Evolutionary conservation across 2,888 invertebrate species (phyloP).

Genomic region (Sphecodes monilicornis): DNA sequence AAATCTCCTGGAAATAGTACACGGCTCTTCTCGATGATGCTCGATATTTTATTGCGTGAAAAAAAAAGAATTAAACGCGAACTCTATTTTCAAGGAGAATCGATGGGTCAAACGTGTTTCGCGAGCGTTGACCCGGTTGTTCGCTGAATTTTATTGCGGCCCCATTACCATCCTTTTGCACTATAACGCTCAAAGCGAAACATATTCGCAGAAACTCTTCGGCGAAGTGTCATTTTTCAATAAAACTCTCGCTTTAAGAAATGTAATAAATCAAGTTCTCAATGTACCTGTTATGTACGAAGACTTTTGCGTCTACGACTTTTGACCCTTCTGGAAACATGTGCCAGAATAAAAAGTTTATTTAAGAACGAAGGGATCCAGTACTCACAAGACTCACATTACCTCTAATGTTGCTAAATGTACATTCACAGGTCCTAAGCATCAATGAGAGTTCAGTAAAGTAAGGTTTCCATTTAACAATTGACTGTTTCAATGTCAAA

Average conservation of each 20-base stretch:
- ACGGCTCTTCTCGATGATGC: neutral
- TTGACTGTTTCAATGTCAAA: no score
- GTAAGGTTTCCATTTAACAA: no score
- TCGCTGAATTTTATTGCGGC: slow-evolving; percentile 32
- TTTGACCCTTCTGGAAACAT: neutral
- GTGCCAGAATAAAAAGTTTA: neutral
- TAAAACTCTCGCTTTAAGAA: slow-evolving; percentile 12
- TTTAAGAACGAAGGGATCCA: neutral
- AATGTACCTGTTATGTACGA: neutral
- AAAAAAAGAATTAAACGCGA: slow-evolving; percentile 13
- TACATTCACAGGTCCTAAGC: no score
- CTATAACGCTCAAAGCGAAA: slow-evolving; percentile 7
- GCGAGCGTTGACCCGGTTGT: slow-evolving; percentile 6
- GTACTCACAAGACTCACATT: no score
- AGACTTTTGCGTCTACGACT: neutral
- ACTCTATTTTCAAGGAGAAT: neutral
- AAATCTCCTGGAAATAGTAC: neutral
- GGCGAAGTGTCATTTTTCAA: slow-evolving; percentile 29
- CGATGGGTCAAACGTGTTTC: neutral
- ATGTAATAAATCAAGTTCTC: slow-evolving; percentile 21
- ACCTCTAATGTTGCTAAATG: no score
- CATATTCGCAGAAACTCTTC: slow-evolving; percentile 13
- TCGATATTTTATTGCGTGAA: neutral
- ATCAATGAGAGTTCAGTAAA: no score
- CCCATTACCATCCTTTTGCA: slow-evolving; percentile 25